A percentile compares a stretch with the other conserved stretches of the same genome.
phyloP scores from a whole-genome alignment of 2,888 invertebrate species.

The Pasiphila rectangulata region DNA sequence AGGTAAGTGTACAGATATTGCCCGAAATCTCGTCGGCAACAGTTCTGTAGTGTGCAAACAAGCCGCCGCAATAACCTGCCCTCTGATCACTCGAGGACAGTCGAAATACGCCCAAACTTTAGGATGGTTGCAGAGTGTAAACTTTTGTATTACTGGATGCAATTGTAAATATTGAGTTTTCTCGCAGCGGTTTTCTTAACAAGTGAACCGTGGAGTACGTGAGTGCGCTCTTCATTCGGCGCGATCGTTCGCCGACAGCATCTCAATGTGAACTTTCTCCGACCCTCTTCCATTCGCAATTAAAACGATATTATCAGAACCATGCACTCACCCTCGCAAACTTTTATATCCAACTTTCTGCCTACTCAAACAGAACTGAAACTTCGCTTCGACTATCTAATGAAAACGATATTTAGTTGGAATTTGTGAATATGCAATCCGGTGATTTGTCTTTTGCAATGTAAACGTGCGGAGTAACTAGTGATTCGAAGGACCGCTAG shows the following conservation, averaged over 20 bases:
- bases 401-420: conserved; percentile 3
- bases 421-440: conserved; percentile 8
- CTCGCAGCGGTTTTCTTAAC: conserved; percentile 64
- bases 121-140: conserved; percentile 61
- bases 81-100: conserved; percentile 63
- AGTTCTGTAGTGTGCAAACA: conserved; percentile 70
- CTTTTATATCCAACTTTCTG: conserved; percentile 48
- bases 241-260: conserved; percentile 51
- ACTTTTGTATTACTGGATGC: conserved; percentile 66
- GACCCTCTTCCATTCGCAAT: conserved; percentile 59
- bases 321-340: conserved; percentile 51
- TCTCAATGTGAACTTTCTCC: conserved; percentile 52
- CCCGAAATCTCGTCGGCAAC: conserved; percentile 62
- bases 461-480: conserved; percentile 23
- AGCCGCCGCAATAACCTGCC: conserved; percentile 61
- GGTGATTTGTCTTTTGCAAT: conserved; percentile 14
- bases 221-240: conserved; percentile 55
- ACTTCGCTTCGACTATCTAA: conserved; percentile 3
- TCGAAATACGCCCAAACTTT: conserved; percentile 58
- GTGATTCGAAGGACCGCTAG: conserved; percentile 35
- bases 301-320: conserved; percentile 69
- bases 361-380: conserved; percentile 13
- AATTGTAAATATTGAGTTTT: conserved; percentile 69
- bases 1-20: conserved; percentile 52
- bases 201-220: conserved; percentile 65